Base-by-base conservation (phyloP, 2,888 invertebrate species). In the Napeogenes sylphis region DNA sequence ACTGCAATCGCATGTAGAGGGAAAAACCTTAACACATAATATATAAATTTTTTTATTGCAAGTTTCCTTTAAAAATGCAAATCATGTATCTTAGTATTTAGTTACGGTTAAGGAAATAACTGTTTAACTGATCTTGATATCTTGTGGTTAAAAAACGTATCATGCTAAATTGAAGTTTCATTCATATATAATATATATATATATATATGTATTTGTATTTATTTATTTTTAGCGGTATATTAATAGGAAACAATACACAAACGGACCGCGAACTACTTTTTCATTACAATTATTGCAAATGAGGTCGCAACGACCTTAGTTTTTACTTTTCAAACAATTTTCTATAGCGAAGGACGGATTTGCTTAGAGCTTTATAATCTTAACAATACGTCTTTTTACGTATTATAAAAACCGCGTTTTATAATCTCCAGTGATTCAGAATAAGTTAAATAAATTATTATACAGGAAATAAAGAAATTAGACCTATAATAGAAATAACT, bases 231-330 rank as follows among this genome's bases (percentile, higher is more conserved):
- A 42, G 3, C 8, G 30, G 42, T 6, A 3, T 10, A 10, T 55
- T 53, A 58, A 62, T 55, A 61, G 61, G 58, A 67, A 62, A 68
- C 63, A 68, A 63, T 58, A 57, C 46, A 65, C 56, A 75, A 78
- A 68, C 71, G 70, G 73, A 73, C 74, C 77, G 73, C 70, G 59
- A 73, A 71, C 61, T 58, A 73, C 72, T 78, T 83, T 79, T 81
- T 81, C 71, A 65, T 65, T 64, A 73, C 74, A 71, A 78, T 77
- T 73, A 73, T 74, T 71, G 64, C 67, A 73, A 76, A 74, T 77
- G 76, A 80, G 80, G 78, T 75, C 80, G 74, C 57, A 61, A 55
- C 70, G 79, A 64, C 82, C 83, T 83, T 76, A 76, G 74, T 82
- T 82, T 80, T 83, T 75, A 68, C 71, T 69, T 66, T 74, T 73